Evolutionary conservation across 2,888 invertebrate species (phyloP).

Genomic region (Torymus texanus): DNA sequence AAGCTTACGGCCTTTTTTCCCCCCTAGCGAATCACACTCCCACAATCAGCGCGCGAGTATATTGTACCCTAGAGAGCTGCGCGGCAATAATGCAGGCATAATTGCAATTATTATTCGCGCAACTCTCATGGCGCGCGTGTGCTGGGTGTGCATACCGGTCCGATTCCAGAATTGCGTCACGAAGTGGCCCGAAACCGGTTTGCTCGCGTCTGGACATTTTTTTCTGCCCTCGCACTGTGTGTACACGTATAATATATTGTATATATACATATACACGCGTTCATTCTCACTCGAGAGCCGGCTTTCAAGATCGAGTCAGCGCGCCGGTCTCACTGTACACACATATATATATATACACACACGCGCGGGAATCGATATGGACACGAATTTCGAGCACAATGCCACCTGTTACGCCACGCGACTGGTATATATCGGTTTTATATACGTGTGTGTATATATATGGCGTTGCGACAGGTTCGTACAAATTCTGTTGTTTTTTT

Average conservation of each 20-base stretch:
- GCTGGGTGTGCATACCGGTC: slow-evolving; percentile 51
- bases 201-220: slow-evolving; percentile 10
- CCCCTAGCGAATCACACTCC: no score
- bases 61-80: neutral
- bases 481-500: no score
- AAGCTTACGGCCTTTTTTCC: no score
- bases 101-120: slow-evolving; percentile 55
- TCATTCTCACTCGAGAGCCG: neutral
- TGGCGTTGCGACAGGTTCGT: no score
- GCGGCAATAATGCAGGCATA: slow-evolving; percentile 45
- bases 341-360: neutral
- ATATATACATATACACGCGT: no score
- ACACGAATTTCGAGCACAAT: slow-evolving; percentile 47
- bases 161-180: slow-evolving; percentile 56
- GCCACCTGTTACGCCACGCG: slow-evolving; percentile 49
- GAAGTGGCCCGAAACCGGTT: slow-evolving; percentile 40
- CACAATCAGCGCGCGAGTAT: no score
- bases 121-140: slow-evolving; percentile 49
- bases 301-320: slow-evolving; percentile 48
- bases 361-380: neutral
- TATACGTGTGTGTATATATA: no score
- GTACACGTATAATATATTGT: no score
- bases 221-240: neutral
- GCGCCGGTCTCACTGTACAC: neutral
- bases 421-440: no score